Evolutionary conservation across 2,888 invertebrate genomes (phyloP).

Genomic region (Priocnemis perturbator): DNA sequence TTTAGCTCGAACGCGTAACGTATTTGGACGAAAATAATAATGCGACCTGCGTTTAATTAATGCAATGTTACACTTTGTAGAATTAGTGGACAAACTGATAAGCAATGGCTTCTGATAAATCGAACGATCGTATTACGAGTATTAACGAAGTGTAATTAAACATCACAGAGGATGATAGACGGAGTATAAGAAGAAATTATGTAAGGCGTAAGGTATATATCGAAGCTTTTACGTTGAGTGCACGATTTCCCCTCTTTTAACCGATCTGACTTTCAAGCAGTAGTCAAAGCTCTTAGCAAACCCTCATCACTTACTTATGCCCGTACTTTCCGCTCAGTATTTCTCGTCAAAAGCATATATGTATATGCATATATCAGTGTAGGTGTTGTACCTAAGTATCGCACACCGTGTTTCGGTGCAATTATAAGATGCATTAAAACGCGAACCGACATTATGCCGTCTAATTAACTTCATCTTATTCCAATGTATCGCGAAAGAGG

Average conservation of each 20-base stretch:
- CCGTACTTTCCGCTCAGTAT: constrained; percentile 14
- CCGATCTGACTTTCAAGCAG: background rate
- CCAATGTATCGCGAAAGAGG: background rate
- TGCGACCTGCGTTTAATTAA: too few species aligned
- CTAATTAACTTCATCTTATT: background rate
- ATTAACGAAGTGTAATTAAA: too few species aligned
- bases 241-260: constrained; percentile 7
- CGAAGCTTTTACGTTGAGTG: background rate
- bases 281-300: constrained; percentile 4
- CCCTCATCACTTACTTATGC: constrained; percentile 3
- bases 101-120: too few species aligned
- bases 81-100: too few species aligned
- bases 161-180: too few species aligned
- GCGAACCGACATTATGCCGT: too few species aligned
- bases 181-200: too few species aligned
- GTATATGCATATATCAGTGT: constrained; percentile 7
- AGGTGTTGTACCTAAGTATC: background rate
- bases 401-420: background rate
- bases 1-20: too few species aligned
- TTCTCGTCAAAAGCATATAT: constrained; percentile 1
- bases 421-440: background rate
- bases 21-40: too few species aligned
- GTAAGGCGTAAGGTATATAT: too few species aligned
- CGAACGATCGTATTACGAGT: too few species aligned
- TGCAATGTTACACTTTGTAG: too few species aligned